Evolutionary conservation across 2,888 invertebrate genomes (phyloP), one percentile per base, ranked within the genome.

Genomic region (Lasioglossum malachurum): DNA sequence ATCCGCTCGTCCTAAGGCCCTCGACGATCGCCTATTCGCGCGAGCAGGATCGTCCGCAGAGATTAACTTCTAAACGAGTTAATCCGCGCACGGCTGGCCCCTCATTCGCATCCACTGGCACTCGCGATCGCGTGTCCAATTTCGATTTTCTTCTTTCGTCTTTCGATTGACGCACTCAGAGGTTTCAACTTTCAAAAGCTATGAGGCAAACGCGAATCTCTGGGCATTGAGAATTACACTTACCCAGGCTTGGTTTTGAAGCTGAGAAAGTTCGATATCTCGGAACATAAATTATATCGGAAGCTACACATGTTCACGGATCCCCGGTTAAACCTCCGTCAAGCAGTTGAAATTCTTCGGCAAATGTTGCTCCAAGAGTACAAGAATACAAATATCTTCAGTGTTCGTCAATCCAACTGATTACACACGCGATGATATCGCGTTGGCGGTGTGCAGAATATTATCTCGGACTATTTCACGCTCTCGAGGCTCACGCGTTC

Each of bases 1-100:
- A 23, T 53, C 23, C 53, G 53, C 53, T 19, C 23, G 53, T 23
- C 53, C 53, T 53, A 53, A 53, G 23, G 53, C 53, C 53, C 53
- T 53, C 53, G 53, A 53, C 23, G 60, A 69, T 53, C 60, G 75
- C 16, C 79, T 80, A 77, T 53, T 53, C 53, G 77, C 84, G 82
- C 60, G 14, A 12, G 91, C 53, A n/a, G 53, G 91, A 93, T 93
- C 91, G 84, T 78, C 76, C 78, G 57, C 72, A 80, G 88, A 93
- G 93, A 93, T 93, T 90, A 89, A 76, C 79, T 38, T 85, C 90
- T 90, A 90, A 90, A 94, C 93, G 91, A 93, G 94, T 94, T 94
- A 93, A 94, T 94, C 92, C 91, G 75, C 74, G 77, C 77, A 0
- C 35, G 80, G 75, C 72, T 67, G 27, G 77, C 44, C 82, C 82